Conservation (phyloP, 2,797 vertebrate genomes). For the Mionectes olivaceus region DNA sequence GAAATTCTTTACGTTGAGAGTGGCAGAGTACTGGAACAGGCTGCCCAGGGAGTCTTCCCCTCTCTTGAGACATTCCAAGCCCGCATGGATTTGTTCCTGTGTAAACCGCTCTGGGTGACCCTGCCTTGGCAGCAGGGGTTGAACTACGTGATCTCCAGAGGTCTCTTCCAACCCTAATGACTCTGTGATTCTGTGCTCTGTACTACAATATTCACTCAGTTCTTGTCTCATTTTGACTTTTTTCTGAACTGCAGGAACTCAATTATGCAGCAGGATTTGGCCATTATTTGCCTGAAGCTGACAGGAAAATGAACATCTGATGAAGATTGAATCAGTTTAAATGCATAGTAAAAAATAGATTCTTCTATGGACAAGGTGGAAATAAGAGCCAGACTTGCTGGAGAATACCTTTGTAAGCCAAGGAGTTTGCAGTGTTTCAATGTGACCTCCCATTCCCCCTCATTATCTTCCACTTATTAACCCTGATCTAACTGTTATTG, state of each 20-base stretch:
- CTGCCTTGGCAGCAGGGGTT: not conserved
- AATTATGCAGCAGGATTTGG: not conserved
- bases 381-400: not conserved
- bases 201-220: not conserved
- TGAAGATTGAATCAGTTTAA: not conserved
- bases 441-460: constrained; percentile 72
- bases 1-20: not conserved
- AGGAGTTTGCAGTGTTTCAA: constrained; percentile 56
- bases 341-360: not conserved
- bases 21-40: not conserved
- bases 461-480: constrained; percentile 76
- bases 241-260: not conserved
- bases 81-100: not conserved
- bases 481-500: constrained; percentile 81
- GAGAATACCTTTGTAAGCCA: constrained; percentile 4
- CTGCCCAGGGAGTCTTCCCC: not conserved
- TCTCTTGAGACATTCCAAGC: not conserved
- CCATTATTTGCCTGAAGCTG: constrained; percentile 5
- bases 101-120: not conserved
- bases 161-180: not conserved
- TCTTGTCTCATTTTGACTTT: not conserved
- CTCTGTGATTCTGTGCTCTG: not conserved
- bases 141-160: not conserved
- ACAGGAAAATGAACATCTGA: not conserved
- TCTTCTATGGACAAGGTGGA: not conserved